These are phyloP conservation scores for Heliconius hermathena DNA, from an alignment of 1,140 invertebrate species.

Conservation along the genomic window DNA sequence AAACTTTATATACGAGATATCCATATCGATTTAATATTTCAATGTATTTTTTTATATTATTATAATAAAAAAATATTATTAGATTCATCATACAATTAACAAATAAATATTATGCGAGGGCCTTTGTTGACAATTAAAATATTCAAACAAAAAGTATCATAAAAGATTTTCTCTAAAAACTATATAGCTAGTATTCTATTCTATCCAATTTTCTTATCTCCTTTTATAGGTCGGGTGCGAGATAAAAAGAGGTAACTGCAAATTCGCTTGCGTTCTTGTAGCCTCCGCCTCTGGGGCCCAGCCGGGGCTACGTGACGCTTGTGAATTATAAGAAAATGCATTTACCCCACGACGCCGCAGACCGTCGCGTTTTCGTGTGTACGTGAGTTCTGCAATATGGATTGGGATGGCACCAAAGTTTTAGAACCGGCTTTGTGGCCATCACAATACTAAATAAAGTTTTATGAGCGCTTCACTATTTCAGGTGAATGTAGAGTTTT, in stretches of 20 bases:
- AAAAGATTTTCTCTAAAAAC: constrained; percentile 9
- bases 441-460: constrained; percentile 32
- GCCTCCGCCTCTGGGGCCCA: constrained; percentile 59
- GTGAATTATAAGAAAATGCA: constrained; percentile 80
- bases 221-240: constrained; percentile 64
- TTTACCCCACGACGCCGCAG: constrained; percentile 63
- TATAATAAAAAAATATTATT: neutral
- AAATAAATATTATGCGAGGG: neutral
- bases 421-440: constrained; percentile 43
- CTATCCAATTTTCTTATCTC: constrained; percentile 70
- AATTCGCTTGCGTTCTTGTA: constrained; percentile 70
- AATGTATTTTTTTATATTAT: neutral
- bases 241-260: constrained; percentile 74
- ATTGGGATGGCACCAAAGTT: constrained; percentile 56
- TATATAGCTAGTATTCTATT: constrained; percentile 44
- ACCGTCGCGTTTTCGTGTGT: constrained; percentile 68
- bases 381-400: constrained; percentile 62
- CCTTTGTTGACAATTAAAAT: neutral
- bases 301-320: constrained; percentile 64
- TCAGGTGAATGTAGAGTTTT: constrained; percentile 29
- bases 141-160: constrained; percentile 39
- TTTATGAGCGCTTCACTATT: constrained; percentile 32
- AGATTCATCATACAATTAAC: neutral
- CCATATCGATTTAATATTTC: neutral
- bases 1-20: neutral